These are phyloP conservation scores for Amniataba percoides DNA, from an alignment of 2,797 vertebrate genomes.

Conservation along the genomic window DNA sequence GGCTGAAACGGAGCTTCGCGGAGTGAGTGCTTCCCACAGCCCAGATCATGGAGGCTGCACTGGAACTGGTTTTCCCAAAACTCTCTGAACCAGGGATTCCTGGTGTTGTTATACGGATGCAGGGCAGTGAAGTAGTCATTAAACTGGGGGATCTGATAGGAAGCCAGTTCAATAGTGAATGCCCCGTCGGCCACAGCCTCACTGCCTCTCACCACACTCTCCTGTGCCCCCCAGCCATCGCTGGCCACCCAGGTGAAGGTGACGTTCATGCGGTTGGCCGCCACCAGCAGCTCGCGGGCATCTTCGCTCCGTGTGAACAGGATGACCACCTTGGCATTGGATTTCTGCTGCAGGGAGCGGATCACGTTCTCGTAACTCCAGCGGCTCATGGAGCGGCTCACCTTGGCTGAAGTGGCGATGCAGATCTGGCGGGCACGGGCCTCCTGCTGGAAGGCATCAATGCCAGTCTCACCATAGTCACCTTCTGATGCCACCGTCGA, in stretches of 20 bases:
- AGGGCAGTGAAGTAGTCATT: slow-evolving; percentile 92
- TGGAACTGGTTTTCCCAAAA: slow-evolving; percentile 98
- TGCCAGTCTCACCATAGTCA: slow-evolving; percentile 97
- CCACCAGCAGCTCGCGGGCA: slow-evolving; percentile 93
- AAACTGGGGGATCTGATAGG: slow-evolving; percentile 93
- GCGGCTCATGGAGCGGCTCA: slow-evolving; percentile 95
- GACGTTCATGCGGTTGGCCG: slow-evolving; percentile 92
- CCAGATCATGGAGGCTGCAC: slow-evolving; percentile 90
- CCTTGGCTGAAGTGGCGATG: slow-evolving; percentile 97
- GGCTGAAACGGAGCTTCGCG: slow-evolving; percentile 91
- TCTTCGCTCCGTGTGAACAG: slow-evolving; percentile 97
- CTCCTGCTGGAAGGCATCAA: slow-evolving; percentile 97
- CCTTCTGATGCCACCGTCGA: slow-evolving; percentile 98
- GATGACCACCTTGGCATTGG: slow-evolving; percentile 94
- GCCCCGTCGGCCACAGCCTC: slow-evolving; percentile 94
- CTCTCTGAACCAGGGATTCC: slow-evolving; percentile 97
- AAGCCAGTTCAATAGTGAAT: slow-evolving; percentile 96
- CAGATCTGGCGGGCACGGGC: slow-evolving; percentile 97
- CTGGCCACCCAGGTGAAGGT: slow-evolving; percentile 98
- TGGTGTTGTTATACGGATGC: slow-evolving; percentile 93
- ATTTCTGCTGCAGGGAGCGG: slow-evolving; percentile 94
- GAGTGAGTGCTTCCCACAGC: slow-evolving; percentile 90
- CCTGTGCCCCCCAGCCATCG: slow-evolving; percentile 97
- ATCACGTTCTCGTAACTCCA: slow-evolving; percentile 94
- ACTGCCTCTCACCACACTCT: slow-evolving; percentile 94